Base-by-base conservation (phyloP, 64 coral and sea anemone species). In the Anthopleura sola region DNA sequence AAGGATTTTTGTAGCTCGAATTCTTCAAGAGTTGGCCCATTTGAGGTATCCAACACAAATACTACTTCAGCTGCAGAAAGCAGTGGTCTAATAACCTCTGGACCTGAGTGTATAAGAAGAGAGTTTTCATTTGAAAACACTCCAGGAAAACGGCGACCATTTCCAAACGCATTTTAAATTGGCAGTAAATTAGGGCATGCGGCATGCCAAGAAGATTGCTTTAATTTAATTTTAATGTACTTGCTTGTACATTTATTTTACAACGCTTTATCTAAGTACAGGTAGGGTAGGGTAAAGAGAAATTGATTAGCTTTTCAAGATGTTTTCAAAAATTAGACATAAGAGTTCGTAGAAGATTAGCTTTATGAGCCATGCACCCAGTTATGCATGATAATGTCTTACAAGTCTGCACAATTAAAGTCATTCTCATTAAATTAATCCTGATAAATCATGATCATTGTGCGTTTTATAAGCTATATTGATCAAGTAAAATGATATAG, bases 11-110 rank as follows among this genome's bases (percentile, higher is more conserved):
- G 55, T 0, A 32, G 82, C 24, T 62, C 32, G 39, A 86, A 91
- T 16, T 86, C 89, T 11, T 37, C 71, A 40, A 28, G 50, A n/a
- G 46, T 83, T 60, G 60, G 89, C 20, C 88, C 90, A 83, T 60
- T 58, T 75, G 93, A 95, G 51, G 90, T 91, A 46, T 95, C 93
- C 51, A 95, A 78, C 19, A 92, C 23, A 51, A 95, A 95, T 9
- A 89, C 81, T 7, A 95, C 84, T 49, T 95, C 90, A 16, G 93
- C 84, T 50, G 92, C 87, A 12, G 90, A 78, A 32, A 81, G 85
- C 36, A 91, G 3, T 47, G 84, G 81, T 29, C 36, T 12, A n/a
- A 87, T 79, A 38, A 48, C 37, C 17, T 10, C 5, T 79, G 76
- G 37, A 79, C 44, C 76, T 79, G 76, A 44, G 47, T 79, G 18